Percentiles rank a stretch among this genome's conserved stretches.
phyloP scores from a whole-genome alignment of 1,140 invertebrate genomes.

The Eupristina koningsbergeri region DNA sequence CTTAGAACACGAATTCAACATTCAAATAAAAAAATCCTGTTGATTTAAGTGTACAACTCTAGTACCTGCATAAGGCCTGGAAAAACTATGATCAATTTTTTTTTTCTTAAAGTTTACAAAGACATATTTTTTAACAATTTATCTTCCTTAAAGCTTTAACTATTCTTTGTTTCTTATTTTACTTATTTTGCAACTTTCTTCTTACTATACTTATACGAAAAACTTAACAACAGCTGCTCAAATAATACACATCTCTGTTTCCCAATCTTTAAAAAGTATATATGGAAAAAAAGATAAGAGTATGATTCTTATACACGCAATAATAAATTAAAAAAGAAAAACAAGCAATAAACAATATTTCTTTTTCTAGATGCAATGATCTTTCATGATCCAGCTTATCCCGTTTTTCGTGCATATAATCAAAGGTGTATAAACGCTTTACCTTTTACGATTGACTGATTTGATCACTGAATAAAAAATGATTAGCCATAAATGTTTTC shows the following conservation, averaged over 20 bases:
- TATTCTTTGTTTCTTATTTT: constrained; percentile 9
- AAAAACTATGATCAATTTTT: constrained; percentile 32
- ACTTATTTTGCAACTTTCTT: not conserved
- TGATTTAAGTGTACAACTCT: constrained; percentile 30
- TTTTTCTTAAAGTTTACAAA: constrained; percentile 19
- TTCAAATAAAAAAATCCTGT: constrained; percentile 33
- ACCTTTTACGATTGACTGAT: not conserved
- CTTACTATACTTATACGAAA: constrained; percentile 27
- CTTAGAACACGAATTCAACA: constrained; percentile 12
- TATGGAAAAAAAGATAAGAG: constrained; percentile 34
- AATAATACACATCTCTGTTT: constrained; percentile 36
- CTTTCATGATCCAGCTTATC: constrained; percentile 31
- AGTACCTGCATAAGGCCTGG: constrained; percentile 31
- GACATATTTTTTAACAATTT: constrained; percentile 19
- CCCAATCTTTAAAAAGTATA: constrained; percentile 39
- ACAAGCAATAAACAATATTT: constrained; percentile 50
- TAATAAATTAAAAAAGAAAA: constrained; percentile 49
- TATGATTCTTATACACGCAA: constrained; percentile 37
- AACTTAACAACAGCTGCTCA: constrained; percentile 51
- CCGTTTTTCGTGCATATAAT: constrained; percentile 6
- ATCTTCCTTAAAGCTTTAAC: constrained; percentile 8
- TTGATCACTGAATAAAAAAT: not conserved
- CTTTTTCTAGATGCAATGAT: constrained; percentile 27
- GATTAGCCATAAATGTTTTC: not conserved
- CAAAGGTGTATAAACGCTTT: not conserved